Evolutionary conservation across 2,888 invertebrate species (phyloP), one percentile per base, ranked within the genome.

Genomic region (Apamea sordens): DNA sequence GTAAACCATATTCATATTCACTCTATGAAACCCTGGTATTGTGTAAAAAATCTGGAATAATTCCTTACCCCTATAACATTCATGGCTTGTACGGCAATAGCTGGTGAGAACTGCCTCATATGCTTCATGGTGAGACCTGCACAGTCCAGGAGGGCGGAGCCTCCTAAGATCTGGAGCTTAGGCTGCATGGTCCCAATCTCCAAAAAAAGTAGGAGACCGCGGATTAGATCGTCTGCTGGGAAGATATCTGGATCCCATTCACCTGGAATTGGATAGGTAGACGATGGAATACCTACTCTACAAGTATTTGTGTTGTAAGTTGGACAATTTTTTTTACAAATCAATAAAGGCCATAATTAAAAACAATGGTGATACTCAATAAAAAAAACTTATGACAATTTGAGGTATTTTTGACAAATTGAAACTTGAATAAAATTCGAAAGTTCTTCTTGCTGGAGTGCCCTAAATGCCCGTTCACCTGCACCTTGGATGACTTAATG

Each of bases 111-210:
- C 72, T 98, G 97, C 92, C 98, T 97, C 72, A 98, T 97, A 80
- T 98, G 98, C 79, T 97, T 97, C 95, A 98, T 96, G 2, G 97
- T 97, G 53, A 98, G 96, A 24, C 98, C 98, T 74, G 97, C 97
- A 72, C 98, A 97, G 94, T 98, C 98, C 83, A 98, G 97, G 80
- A 98, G 96, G 24, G 97, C 98, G 5, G 98, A 97, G 4, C 98
- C 98, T 0, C 98, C 98, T 61, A 98, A 93, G 59, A 98, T 97
- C 93, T 98, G 98, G 0, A 98, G 97, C 79, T 97, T 97, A 0
- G 98, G 98, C 93, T 98, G 98, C 93, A 98, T 94, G 79, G 98
- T 97, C 18, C 98, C 98, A 7, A 98, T 94, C 92, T 98, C 98
- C 61, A 98, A 94, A 5, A 98, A 94, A 0, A 98, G 94, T 47